A percentile compares a stretch with the other conserved stretches of the same genome.
Evolutionary conservation across 2,113 vertebrate species (phyloP).

Genomic region (Nannospalax galili): DNA sequence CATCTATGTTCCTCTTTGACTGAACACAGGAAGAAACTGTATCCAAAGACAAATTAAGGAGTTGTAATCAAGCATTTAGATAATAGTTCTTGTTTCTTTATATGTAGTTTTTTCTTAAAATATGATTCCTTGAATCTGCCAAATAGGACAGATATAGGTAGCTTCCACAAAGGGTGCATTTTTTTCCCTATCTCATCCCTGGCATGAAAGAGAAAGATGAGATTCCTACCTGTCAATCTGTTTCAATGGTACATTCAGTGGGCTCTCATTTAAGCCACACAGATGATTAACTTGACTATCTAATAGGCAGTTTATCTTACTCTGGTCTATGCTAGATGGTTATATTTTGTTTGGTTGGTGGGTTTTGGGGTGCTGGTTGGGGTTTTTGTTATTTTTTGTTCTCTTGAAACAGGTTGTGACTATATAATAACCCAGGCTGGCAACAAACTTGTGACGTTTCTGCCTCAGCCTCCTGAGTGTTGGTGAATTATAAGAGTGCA

Average conservation of each 20-base stretch:
- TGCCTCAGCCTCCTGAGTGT: not conserved
- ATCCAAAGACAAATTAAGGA: not conserved
- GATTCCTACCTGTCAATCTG: not conserved
- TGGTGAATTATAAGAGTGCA: not conserved
- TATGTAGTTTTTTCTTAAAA: slow-evolving; percentile 10
- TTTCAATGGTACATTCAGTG: no score
- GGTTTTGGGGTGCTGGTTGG: not conserved
- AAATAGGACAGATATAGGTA: not conserved
- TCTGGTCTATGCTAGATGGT: not conserved
- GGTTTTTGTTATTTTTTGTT: not conserved
- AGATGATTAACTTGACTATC: not conserved
- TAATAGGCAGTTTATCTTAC: not conserved
- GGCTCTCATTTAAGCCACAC: no score
- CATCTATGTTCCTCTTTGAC: not conserved
- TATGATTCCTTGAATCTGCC: slow-evolving; percentile 3
- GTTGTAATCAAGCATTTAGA: not conserved
- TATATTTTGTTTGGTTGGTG: not conserved
- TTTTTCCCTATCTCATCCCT: not conserved
- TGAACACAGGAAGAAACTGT: not conserved
- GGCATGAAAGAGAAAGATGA: not conserved
- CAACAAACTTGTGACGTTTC: not conserved
- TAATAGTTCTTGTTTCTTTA: not conserved
- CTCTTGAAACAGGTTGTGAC: not conserved
- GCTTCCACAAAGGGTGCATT: no score
- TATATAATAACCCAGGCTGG: not conserved